A percentile compares a stretch with the other conserved stretches of the same genome.
phyloP scores from a whole-genome alignment of 2,797 vertebrate species.

The Peromyscus eremicus region DNA sequence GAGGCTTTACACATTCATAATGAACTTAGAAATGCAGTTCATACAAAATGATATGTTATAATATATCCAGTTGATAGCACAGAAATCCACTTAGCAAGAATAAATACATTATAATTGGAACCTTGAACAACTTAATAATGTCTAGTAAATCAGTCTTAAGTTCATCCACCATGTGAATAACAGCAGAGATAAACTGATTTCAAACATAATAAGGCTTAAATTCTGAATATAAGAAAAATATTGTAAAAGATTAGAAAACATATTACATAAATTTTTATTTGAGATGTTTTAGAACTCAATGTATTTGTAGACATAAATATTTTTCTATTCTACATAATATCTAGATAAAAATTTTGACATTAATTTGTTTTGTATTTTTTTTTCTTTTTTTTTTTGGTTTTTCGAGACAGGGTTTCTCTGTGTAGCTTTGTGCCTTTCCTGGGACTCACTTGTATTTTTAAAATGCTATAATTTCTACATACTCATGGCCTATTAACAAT shows the following conservation, averaged over 20 bases:
- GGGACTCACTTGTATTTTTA: background rate
- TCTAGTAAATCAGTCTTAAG: slow-evolving; percentile 26
- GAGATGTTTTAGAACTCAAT: background rate
- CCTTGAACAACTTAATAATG: slow-evolving; percentile 64
- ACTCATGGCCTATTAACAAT: background rate
- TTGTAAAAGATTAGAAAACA: background rate
- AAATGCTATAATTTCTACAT: background rate
- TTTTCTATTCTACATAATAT: background rate
- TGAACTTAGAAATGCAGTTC: background rate
- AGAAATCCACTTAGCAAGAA: slow-evolving; percentile 54
- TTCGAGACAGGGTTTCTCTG: too few species aligned
- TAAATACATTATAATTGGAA: slow-evolving; percentile 54
- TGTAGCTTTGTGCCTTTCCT: too few species aligned
- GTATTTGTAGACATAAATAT: background rate
- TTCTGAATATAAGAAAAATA: background rate
- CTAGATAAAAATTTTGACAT: too few species aligned
- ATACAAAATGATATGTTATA: slow-evolving; percentile 57
- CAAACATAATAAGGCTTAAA: background rate
- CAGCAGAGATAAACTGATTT: background rate
- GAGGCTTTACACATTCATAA: slow-evolving; percentile 53
- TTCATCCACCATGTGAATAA: background rate
- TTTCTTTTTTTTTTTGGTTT: too few species aligned
- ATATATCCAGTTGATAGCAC: slow-evolving; percentile 33
- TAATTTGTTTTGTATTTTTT: too few species aligned
- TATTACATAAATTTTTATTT: background rate